Evolutionary conservation across 2,797 vertebrate species (phyloP), one percentile per base, ranked within the genome.

Genomic region (Hirundo rustica): DNA sequence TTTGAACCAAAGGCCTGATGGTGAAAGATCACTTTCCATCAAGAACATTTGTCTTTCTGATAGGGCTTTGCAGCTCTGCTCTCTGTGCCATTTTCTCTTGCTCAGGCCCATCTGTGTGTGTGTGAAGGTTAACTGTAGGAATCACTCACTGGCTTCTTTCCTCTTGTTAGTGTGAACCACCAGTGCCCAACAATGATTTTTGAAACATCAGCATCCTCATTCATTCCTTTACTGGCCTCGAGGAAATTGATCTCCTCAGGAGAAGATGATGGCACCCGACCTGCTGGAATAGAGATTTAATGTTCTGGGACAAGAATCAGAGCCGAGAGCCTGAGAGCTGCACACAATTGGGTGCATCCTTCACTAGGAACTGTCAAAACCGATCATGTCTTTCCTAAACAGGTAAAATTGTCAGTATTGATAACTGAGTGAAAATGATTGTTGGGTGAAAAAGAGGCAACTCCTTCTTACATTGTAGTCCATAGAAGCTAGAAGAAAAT

Each of bases 91-190:
- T 79, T 92, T 95, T 57, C 92, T 81, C 66, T 60, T 21, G 55
- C 70, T 84, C 67, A 34, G 71, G 21, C 45, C 88, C 23, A 8
- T 57, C 45, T 57, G 10, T 65, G 64, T 36, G 19, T 36, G 40
- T 66, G 71, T 50, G 88, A 64, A 86, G 81, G 88, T 93, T 85
- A 89, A 91, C 88, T 47, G 34, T 10, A 60, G 88, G 84, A 94
- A 94, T 89, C 71, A 29, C 84, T 88, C 54, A 13, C 64, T 22
- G 30, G 7, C 80, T 77, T 30, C 77, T 91, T 50, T 40, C 57
- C 23, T 71, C 84, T 82, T 14, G 25, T 77, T 82, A 50, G 18
- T 22, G 64, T 32, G 77, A 89, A 10, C 86, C 44, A 50, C 29
- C 44, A 32, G 45, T 4, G 50, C 53, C 74, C 88, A 87, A 20